Base-by-base conservation (phyloP, 2,888 invertebrate genomes). In the Tyria jacobaeae region DNA sequence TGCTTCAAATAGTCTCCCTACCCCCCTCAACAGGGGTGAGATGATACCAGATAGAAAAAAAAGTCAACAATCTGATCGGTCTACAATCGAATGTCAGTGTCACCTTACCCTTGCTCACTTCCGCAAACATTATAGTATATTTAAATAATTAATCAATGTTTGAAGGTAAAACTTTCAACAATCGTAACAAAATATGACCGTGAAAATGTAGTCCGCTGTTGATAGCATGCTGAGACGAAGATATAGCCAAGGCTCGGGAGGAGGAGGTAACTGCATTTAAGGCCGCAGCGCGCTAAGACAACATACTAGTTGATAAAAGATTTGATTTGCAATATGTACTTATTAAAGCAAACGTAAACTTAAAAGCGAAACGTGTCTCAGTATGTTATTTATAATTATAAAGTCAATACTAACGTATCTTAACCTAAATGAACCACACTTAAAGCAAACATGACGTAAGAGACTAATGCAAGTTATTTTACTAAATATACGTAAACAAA, bases 241-340 rank as follows among this genome's bases (percentile, higher is more conserved):
- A 77, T 76, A 85, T 85, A 87, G 87, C 85, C 87, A 87, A 87
- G 87, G 87, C 86, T 86, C n/a, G 27, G 27, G 39, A n/a, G 34
- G 71, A 68, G 66, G 75, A 54, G 68, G 60, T 67, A 77, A 77
- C 80, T 76, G 79, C 35, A 14, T 17, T 17, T 81, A 75, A 69
- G 41, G 48, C 71, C 70, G 58, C 58, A 51, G 9, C 52, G 9
- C 52, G 60, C 44, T 62, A 62, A 66, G 60, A 50, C 15, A 24
- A 51, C 9, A 41, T 17, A 17, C n/a, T 21, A 21, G 12, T n/a
- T 39, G 39, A 21, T 21, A 21, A 34, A 50, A 41, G 10, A 41
- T 9, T 9, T 17, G 17, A 44, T 44, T 3, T 44, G 2, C 10
- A 21, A 17, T 21, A 21, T 10, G 44, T 44, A 41, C 41, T 7